Percentiles rank a stretch among this genome's conserved stretches.
These are phyloP conservation scores for Caenorhabditis sp. DNA, from an alignment of 2,888 invertebrate species.

Conservation along the genomic window DNA sequence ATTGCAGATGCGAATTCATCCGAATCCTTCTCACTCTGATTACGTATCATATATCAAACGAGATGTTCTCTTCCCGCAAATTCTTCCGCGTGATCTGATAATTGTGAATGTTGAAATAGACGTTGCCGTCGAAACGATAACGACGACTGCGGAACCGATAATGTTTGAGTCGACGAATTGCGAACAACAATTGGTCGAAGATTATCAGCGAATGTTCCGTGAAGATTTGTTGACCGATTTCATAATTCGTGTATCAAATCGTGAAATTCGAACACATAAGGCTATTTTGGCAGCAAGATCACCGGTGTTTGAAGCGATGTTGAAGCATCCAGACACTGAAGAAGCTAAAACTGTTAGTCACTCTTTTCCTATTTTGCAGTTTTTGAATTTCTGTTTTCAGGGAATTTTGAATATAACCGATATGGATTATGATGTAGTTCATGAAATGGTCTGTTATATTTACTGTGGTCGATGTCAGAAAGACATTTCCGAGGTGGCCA, in stretches of 20 bases:
- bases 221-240: constrained; percentile 68
- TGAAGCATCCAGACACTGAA: constrained; percentile 67
- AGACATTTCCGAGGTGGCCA: constrained; percentile 67
- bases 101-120: constrained; percentile 71
- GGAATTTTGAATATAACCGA: constrained; percentile 58
- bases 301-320: constrained; percentile 70
- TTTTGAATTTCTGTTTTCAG: background rate
- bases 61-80: constrained; percentile 71
- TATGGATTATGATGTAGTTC: constrained; percentile 68
- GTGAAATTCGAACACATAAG: constrained; percentile 65
- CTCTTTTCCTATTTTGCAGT: background rate
- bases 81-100: constrained; percentile 69
- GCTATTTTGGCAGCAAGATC: constrained; percentile 69
- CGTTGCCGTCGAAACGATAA: constrained; percentile 71
- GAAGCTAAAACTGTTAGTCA: constrained; percentile 63
- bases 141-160: constrained; percentile 63
- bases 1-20: constrained; percentile 68
- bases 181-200: constrained; percentile 60
- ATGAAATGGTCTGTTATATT: constrained; percentile 70
- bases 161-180: constrained; percentile 33
- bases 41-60: constrained; percentile 71
- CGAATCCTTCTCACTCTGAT: constrained; percentile 71
- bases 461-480: constrained; percentile 66
- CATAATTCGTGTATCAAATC: constrained; percentile 52
- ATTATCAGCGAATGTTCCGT: constrained; percentile 65